phyloP scores from a whole-genome alignment of 2,888 invertebrate genomes.

The Pogonocherus hispidulus region DNA sequence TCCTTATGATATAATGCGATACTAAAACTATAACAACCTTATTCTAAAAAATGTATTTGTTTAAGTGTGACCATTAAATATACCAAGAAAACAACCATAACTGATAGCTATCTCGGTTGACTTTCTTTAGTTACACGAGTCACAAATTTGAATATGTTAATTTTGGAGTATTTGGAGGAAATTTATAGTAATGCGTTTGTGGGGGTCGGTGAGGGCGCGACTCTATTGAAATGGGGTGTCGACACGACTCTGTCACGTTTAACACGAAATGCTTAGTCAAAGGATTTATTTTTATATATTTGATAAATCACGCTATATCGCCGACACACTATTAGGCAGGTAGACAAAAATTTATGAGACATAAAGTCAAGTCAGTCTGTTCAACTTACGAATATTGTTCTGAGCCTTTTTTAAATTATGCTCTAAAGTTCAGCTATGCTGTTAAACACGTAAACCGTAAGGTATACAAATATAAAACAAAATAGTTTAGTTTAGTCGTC shows the following conservation, averaged over 20 bases:
- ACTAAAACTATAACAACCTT: too few relatives aligned
- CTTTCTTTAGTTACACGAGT: conserved; percentile 58
- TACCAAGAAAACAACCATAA: conserved; percentile 60
- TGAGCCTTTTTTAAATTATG: too few relatives aligned
- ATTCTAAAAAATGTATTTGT: too few relatives aligned
- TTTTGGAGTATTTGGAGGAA: conserved; percentile 58
- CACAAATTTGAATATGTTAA: conserved; percentile 64
- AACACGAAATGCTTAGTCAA: conserved; percentile 55
- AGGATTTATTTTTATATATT: conserved; percentile 22
- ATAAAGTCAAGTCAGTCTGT: neutral
- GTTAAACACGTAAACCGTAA: too few relatives aligned
- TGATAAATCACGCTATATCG: conserved; percentile 16
- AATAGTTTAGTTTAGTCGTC: too few relatives aligned
- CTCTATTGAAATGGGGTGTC: conserved; percentile 65
- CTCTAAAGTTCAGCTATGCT: too few relatives aligned
- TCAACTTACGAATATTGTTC: too few relatives aligned
- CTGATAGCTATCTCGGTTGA: conserved; percentile 62
- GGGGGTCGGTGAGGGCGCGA: conserved; percentile 63
- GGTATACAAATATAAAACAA: too few relatives aligned
- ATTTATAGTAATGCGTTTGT: conserved; percentile 64
- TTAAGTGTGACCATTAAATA: conserved; percentile 50
- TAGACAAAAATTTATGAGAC: neutral
- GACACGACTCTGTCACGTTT: conserved; percentile 65
- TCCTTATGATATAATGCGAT: too few relatives aligned
- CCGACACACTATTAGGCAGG: conserved; percentile 10